These are phyloP conservation scores for Apodemia hepburni DNA, from an alignment of 2,888 invertebrate genomes.

Conservation along the genomic window DNA sequence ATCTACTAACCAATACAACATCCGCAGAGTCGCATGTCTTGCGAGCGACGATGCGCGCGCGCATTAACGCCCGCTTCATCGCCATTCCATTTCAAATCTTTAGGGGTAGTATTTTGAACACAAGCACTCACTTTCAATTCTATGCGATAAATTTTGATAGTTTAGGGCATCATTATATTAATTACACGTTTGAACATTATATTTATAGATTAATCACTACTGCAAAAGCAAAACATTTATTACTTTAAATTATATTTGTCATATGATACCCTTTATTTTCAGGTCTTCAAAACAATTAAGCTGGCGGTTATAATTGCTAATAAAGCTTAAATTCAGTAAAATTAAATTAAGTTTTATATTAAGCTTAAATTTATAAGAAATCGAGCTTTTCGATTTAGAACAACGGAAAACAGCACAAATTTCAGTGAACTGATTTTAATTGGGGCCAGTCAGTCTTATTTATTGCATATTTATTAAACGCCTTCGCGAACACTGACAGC, in stretches of 20 bases:
- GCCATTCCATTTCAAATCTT: conserved; percentile 52
- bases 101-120: conserved; percentile 47
- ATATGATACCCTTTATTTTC: too few species aligned
- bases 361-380: too few species aligned
- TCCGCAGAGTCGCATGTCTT: conserved; percentile 73
- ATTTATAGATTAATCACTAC: too few species aligned
- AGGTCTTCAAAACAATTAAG: too few species aligned
- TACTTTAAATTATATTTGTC: too few species aligned
- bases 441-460: conserved; percentile 10
- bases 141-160: conserved; percentile 55
- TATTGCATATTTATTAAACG: conserved; percentile 12
- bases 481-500: conserved; percentile 10
- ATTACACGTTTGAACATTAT: neutral
- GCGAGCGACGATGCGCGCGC: conserved; percentile 56
- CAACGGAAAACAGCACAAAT: neutral
- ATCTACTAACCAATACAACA: conserved; percentile 70
- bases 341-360: too few species aligned
- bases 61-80: conserved; percentile 51
- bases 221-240: too few species aligned
- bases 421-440: conserved; percentile 10
- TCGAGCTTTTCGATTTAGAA: neutral
- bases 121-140: conserved; percentile 65
- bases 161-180: conserved; percentile 1
- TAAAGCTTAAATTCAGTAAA: too few species aligned
- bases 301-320: too few species aligned